Conservation (phyloP, 2,797 vertebrate genomes). For the Hybognathus amarus region DNA sequence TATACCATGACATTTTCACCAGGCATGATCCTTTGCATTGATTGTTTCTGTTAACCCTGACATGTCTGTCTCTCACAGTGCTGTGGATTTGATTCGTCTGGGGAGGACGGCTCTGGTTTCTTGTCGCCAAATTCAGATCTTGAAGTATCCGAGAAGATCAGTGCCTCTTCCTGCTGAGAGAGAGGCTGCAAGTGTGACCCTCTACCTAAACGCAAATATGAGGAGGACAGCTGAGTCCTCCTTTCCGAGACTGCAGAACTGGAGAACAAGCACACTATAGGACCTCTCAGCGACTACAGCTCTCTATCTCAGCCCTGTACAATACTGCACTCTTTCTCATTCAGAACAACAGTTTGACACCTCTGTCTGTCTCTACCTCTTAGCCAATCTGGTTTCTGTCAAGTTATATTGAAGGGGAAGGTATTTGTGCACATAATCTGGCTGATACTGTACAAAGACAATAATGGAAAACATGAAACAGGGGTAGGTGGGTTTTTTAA, state of each 20-base stretch:
- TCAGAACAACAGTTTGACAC: constrained; percentile 12
- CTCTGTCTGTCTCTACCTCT: constrained; percentile 16
- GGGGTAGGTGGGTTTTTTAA: neutral
- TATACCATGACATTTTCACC: neutral
- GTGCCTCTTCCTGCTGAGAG: constrained; percentile 84
- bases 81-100: constrained; percentile 92
- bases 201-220: constrained; percentile 9
- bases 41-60: constrained; percentile 8
- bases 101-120: constrained; percentile 90
- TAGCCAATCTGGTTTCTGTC: neutral
- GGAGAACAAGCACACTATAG: constrained; percentile 53
- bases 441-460: neutral
- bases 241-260: neutral
- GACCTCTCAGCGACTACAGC: constrained; percentile 41
- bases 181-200: constrained; percentile 12
- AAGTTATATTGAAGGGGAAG: neutral
- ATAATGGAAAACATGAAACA: neutral
- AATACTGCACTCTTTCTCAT: constrained; percentile 27
- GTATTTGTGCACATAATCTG: neutral
- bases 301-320: constrained; percentile 38
- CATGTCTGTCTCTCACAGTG: constrained; percentile 72
- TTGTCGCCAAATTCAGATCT: constrained; percentile 92
- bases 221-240: constrained; percentile 6
- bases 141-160: constrained; percentile 91
- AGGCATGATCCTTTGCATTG: constrained; percentile 1